Evolutionary conservation across 2,888 invertebrate species (phyloP).

Genomic region (Microdon myrmicae): DNA sequence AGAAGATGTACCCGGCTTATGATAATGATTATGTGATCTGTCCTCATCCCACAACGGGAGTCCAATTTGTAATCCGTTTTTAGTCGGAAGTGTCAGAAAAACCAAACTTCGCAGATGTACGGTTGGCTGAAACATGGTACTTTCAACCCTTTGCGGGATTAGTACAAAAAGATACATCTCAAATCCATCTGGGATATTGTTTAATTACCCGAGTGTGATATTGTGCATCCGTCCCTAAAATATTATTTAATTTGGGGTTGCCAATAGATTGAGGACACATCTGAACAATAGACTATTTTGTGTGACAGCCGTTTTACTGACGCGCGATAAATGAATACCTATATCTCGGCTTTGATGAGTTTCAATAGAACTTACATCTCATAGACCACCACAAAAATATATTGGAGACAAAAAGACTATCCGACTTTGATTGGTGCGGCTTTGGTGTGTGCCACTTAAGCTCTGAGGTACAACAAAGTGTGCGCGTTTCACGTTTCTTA

Average conservation of each 20-base stretch:
- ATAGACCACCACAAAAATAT: conserved; percentile 38
- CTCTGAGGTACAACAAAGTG: conserved; percentile 12
- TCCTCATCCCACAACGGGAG: background rate
- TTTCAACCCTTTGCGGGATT: conserved; percentile 39
- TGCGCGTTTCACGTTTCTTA: background rate
- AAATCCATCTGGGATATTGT: conserved; percentile 27
- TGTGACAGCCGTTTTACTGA: background rate
- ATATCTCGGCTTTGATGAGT: conserved; percentile 20
- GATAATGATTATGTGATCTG: conserved; percentile 14
- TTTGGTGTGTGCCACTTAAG: conserved; percentile 40
- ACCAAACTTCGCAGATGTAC: background rate
- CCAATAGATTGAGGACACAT: conserved; percentile 16
- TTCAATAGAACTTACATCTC: conserved; percentile 43
- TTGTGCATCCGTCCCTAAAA: conserved; percentile 39
- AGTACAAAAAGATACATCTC: conserved; percentile 16
- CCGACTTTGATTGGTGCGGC: conserved; percentile 8
- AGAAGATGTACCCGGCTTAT: conserved; percentile 22
- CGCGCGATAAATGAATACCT: conserved; percentile 1
- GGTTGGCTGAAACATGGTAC: conserved; percentile 12
- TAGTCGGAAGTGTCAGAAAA: background rate
- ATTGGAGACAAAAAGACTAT: conserved; percentile 22
- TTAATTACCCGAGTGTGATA: conserved; percentile 44
- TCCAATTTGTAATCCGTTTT: conserved; percentile 14
- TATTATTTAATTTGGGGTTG: conserved; percentile 17
- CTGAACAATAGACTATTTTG: conserved; percentile 22